These are phyloP conservation scores for Conomelus anceps DNA, from an alignment of 2,888 invertebrate genomes.

Conservation along the genomic window DNA sequence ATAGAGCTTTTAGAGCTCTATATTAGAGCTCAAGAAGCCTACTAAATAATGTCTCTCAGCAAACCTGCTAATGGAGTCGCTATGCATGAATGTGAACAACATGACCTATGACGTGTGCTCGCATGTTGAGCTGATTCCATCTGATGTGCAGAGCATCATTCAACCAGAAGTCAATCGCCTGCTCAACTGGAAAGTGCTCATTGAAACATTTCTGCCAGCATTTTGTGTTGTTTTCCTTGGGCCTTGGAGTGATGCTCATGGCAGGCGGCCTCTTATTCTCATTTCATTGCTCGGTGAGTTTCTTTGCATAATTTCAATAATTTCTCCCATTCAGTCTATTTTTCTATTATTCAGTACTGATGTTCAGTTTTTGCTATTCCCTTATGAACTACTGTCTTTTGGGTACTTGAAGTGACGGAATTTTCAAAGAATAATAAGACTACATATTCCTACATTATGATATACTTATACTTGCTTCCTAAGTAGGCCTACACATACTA, in stretches of 20 bases:
- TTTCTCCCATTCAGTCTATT: too few species aligned
- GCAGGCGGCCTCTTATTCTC: background rate
- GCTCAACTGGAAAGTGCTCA: background rate
- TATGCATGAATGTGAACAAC: background rate
- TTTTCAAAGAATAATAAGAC: too few species aligned
- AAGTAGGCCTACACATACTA: too few species aligned
- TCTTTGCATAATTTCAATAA: background rate
- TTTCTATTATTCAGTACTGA: too few species aligned
- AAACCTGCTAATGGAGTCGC: background rate
- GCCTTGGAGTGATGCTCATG: constrained; percentile 4
- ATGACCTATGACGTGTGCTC: background rate
- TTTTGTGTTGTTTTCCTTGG: background rate
- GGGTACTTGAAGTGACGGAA: too few species aligned
- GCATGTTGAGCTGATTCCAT: background rate
- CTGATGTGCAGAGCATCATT: background rate
- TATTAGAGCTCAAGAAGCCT: too few species aligned
- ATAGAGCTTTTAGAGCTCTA: too few species aligned
- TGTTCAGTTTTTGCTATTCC: too few species aligned
- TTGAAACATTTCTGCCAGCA: background rate
- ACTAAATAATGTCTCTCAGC: too few species aligned
- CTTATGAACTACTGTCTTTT: too few species aligned
- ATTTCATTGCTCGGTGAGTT: background rate
- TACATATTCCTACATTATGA: too few species aligned
- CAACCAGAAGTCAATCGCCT: background rate
- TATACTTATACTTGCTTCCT: too few species aligned